These are phyloP conservation scores for Sitta europaea DNA, from an alignment of 2,113 vertebrate genomes.

Conservation along the genomic window DNA sequence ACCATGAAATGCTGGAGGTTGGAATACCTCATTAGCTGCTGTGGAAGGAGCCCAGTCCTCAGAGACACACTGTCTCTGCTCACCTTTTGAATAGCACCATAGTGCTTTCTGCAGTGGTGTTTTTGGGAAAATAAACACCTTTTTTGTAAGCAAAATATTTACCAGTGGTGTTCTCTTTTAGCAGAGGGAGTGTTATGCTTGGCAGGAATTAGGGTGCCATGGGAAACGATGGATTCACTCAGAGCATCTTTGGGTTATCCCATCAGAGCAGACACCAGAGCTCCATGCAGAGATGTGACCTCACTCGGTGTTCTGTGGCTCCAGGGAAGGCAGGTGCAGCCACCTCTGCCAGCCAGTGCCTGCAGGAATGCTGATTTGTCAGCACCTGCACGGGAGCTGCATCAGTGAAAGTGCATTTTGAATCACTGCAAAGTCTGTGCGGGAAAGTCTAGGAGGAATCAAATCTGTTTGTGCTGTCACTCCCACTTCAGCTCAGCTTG, in stretches of 20 bases:
- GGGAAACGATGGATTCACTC: neutral
- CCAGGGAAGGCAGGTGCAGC: neutral
- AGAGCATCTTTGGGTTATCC: neutral
- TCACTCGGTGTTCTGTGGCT: rapidly evolving
- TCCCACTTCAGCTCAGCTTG: constrained; percentile 27
- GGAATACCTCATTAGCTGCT: neutral
- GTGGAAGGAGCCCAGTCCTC: neutral
- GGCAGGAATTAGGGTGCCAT: neutral
- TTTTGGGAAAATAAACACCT: neutral
- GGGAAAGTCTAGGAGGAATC: neutral
- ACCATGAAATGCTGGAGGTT: neutral
- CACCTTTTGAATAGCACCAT: neutral
- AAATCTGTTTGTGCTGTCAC: constrained; percentile 28
- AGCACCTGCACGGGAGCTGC: neutral
- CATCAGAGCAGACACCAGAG: neutral
- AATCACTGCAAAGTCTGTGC: neutral
- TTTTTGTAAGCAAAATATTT: neutral
- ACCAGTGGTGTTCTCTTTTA: neutral
- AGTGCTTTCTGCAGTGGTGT: neutral
- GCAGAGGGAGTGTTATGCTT: neutral
- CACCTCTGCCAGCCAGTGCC: rapidly evolving
- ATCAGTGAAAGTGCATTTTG: neutral
- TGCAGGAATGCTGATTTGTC: neutral
- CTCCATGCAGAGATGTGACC: neutral
- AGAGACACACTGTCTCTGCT: neutral